Evolutionary conservation across 92 coral and sea anemone species (phyloP).

Genomic region (Zoanthus solanderi): DNA sequence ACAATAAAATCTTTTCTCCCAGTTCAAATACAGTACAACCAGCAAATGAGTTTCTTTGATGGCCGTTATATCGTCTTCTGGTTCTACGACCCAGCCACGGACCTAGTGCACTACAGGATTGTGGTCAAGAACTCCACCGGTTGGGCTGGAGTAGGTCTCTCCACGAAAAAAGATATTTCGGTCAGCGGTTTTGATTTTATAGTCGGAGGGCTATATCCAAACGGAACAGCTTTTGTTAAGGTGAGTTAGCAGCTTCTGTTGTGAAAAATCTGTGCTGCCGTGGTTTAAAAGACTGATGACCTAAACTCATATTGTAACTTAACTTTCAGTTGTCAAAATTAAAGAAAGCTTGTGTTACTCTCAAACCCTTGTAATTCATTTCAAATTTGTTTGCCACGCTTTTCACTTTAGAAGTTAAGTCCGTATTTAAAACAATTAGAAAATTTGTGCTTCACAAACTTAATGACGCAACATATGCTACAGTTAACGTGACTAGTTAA

Average conservation of each 20-base stretch:
- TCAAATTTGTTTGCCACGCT: no score
- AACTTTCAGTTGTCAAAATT: no score
- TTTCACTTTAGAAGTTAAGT: no score
- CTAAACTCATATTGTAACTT: no score
- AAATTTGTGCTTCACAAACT: no score
- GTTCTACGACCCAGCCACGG: constrained; percentile 2
- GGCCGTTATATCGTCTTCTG: constrained; percentile 1
- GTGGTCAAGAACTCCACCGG: constrained; percentile 8
- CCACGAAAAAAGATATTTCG: background rate
- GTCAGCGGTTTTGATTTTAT: constrained; percentile 19
- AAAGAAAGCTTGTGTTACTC: no score
- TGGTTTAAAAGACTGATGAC: no score
- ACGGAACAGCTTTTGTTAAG: constrained; percentile 3
- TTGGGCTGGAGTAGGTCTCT: constrained; percentile 8
- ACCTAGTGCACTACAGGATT: background rate
- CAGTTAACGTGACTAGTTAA: no score
- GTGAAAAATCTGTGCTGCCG: no score
- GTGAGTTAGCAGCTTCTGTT: background rate
- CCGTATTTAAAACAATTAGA: no score
- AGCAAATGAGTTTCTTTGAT: background rate
- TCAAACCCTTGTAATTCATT: no score
- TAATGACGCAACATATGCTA: no score
- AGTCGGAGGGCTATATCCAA: background rate
- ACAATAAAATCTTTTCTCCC: background rate
- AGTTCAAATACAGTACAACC: background rate